Percentiles rank a stretch among this genome's conserved stretches.
These are phyloP conservation scores for Nomada fabriciana DNA, from an alignment of 2,888 invertebrate genomes.

Conservation along the genomic window DNA sequence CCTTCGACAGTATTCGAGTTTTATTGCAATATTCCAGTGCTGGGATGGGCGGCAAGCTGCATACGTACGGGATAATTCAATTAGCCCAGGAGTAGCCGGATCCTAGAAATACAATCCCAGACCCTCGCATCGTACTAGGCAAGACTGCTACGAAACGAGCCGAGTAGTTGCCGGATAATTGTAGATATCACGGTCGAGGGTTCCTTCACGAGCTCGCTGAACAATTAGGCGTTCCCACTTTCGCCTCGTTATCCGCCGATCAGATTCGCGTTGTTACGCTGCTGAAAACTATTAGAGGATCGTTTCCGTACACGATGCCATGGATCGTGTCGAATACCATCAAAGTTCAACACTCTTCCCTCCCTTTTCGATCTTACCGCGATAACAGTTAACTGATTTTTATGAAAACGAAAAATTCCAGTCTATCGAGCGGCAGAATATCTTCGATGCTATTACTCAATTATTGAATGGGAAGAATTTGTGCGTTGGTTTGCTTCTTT, in stretches of 20 bases:
- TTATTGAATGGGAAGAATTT: no score
- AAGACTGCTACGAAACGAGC: conserved; percentile 52
- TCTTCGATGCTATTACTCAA: no score
- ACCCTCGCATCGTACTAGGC: conserved; percentile 37
- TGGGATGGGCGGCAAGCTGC: conserved; percentile 28
- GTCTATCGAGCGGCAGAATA: no score
- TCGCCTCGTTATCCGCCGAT: conserved; percentile 45
- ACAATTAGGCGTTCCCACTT: conserved; percentile 48
- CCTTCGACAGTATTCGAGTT: conserved; percentile 27
- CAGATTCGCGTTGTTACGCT: conserved; percentile 31
- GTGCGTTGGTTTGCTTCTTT: no score
- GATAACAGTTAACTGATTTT: no score
- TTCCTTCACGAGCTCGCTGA: conserved; percentile 53
- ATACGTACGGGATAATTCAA: conserved; percentile 64
- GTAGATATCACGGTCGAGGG: conserved; percentile 57
- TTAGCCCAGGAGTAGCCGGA: conserved; percentile 55
- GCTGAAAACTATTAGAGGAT: not conserved
- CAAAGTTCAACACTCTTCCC: no score
- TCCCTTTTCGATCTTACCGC: no score
- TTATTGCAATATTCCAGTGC: conserved; percentile 49
- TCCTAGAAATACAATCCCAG: conserved; percentile 65
- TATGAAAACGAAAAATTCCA: no score
- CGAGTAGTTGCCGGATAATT: conserved; percentile 47
- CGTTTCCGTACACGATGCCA: not conserved
- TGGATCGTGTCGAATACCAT: not conserved